Conservation (phyloP, 1,140 invertebrate species). For the Papilio polytes region DNA sequence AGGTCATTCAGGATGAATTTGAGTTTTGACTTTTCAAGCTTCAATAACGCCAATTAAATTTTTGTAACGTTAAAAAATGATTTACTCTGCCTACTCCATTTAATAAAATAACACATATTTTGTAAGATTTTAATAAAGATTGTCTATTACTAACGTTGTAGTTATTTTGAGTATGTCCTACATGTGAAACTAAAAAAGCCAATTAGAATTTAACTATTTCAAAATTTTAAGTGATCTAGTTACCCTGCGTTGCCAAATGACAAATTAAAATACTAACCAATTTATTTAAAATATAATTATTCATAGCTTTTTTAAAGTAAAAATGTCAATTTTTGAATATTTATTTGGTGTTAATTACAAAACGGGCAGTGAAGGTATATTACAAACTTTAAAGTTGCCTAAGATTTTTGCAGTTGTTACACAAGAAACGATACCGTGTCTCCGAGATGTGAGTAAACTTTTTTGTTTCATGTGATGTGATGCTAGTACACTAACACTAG, state of each 20-base stretch:
- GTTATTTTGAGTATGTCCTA: neutral
- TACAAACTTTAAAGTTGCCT: slow-evolving; percentile 55
- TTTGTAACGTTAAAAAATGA: neutral
- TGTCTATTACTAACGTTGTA: no score
- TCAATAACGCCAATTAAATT: neutral
- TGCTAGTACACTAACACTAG: no score
- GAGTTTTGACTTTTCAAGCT: neutral
- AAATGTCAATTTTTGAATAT: slow-evolving; percentile 73
- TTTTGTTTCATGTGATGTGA: no score
- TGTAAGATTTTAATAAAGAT: neutral
- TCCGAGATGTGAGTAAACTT: slow-evolving; percentile 18
- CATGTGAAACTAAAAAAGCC: slow-evolving; percentile 45
- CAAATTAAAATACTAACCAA: slow-evolving; percentile 46
- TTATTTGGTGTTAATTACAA: slow-evolving; percentile 52
- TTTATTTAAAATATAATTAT: slow-evolving; percentile 44
- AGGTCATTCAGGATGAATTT: neutral
- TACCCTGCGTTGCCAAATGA: slow-evolving; percentile 45
- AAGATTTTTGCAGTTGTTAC: slow-evolving; percentile 58
- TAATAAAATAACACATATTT: neutral
- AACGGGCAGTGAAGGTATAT: slow-evolving; percentile 43
- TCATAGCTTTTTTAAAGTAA: slow-evolving; percentile 62
- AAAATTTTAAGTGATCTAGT: slow-evolving; percentile 67
- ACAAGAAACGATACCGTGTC: slow-evolving; percentile 51
- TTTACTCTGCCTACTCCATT: neutral
- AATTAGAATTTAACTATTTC: slow-evolving; percentile 61